Percentiles rank a stretch among this genome's conserved stretches.
phyloP scores from a whole-genome alignment of 1,140 invertebrate species.

The Saccostrea glomerata region DNA sequence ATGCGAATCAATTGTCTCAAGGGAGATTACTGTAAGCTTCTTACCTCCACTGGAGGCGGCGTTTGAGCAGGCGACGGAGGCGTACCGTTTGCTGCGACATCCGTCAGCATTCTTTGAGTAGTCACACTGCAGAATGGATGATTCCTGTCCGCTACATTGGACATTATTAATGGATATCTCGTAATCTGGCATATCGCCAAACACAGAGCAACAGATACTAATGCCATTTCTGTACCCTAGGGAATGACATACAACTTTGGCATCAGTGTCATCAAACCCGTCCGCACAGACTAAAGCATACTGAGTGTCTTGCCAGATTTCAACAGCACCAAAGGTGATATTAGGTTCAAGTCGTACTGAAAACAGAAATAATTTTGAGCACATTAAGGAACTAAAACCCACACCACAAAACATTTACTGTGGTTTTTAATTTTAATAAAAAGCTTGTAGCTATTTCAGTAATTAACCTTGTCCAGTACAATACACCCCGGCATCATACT shows the following conservation, averaged over 20 bases:
- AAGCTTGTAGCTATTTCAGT: too few species aligned
- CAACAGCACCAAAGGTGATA: slow-evolving; percentile 65
- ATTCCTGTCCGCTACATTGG: slow-evolving; percentile 65
- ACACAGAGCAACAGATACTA: slow-evolving; percentile 67
- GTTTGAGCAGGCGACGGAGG: slow-evolving; percentile 67
- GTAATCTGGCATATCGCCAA: slow-evolving; percentile 59
- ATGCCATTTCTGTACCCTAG: slow-evolving; percentile 70
- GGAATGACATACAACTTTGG: slow-evolving; percentile 68
- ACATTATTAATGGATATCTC: slow-evolving; percentile 55
- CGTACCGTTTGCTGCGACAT: slow-evolving; percentile 61
- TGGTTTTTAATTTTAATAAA: not conserved
- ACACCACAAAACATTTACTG: not conserved
- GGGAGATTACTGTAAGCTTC: not conserved
- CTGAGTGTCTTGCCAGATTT: slow-evolving; percentile 59
- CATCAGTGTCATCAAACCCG: slow-evolving; percentile 65
- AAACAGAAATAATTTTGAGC: not conserved
- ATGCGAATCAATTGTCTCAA: too few species aligned
- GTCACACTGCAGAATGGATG: slow-evolving; percentile 61
- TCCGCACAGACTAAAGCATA: slow-evolving; percentile 67
- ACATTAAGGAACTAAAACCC: not conserved
- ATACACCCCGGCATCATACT: slow-evolving; percentile 68
- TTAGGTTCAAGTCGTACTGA: slow-evolving; percentile 63
- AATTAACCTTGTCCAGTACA: slow-evolving; percentile 60
- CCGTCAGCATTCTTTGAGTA: slow-evolving; percentile 43
- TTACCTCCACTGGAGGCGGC: slow-evolving; percentile 58